Conservation (phyloP, 2,113 vertebrate genomes). For the Chrysemys picta region DNA sequence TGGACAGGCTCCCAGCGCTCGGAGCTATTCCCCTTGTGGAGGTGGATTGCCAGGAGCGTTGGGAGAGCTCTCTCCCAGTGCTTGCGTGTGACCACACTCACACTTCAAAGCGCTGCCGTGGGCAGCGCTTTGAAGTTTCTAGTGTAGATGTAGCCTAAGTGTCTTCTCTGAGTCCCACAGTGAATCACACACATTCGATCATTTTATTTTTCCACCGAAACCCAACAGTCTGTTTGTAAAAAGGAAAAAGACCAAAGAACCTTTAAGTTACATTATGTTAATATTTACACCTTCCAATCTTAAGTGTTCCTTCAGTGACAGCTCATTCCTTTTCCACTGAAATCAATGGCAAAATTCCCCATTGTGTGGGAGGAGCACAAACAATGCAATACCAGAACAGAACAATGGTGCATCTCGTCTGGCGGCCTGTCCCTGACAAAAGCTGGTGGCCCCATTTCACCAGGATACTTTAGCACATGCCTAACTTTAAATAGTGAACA, state of each 20-base stretch:
- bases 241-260: slow-evolving; percentile 72
- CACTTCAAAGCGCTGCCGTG: too few species aligned
- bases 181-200: slow-evolving; percentile 70
- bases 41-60: too few species aligned
- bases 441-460: neutral
- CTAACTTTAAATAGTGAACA: neutral
- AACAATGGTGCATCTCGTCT: slow-evolving; percentile 15
- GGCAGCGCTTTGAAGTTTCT: too few species aligned
- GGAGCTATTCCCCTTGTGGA: too few species aligned
- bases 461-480: neutral
- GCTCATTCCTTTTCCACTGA: slow-evolving; percentile 52
- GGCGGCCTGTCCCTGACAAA: neutral
- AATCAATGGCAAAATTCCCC: slow-evolving; percentile 68
- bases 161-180: slow-evolving; percentile 67
- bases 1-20: too few species aligned
- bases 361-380: slow-evolving; percentile 18
- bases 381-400: neutral
- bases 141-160: neutral
- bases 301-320: slow-evolving; percentile 70
- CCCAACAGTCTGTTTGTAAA: slow-evolving; percentile 71
- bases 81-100: too few species aligned
- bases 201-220: slow-evolving; percentile 65
- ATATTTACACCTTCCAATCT: slow-evolving; percentile 74
- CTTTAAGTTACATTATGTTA: slow-evolving; percentile 55
- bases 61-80: too few species aligned